Conservation (phyloP, 2,888 invertebrate genomes). For the Malthinus flaveolus region DNA sequence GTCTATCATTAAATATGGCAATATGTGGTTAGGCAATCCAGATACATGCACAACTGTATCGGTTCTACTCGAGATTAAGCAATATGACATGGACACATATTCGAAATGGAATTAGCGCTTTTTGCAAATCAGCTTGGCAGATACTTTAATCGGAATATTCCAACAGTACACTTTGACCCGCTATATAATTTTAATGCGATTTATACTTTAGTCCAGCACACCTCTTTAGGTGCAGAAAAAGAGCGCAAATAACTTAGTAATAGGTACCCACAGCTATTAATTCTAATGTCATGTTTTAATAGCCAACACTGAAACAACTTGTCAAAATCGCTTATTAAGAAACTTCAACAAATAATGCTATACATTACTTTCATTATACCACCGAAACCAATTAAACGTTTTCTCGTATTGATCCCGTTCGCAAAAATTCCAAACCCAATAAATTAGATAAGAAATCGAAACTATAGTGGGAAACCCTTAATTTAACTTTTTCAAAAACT, state of each 20-base stretch:
- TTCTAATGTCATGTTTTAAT: slow-evolving; percentile 16
- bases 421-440: no score
- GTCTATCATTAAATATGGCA: slow-evolving; percentile 58
- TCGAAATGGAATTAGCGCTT: slow-evolving; percentile 3
- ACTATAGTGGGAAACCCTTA: no score
- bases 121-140: slow-evolving; percentile 10
- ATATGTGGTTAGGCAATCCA: slow-evolving; percentile 52
- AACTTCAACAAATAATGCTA: slow-evolving; percentile 9
- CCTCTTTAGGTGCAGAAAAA: slow-evolving; percentile 6
- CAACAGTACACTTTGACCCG: slow-evolving; percentile 10
- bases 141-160: slow-evolving; percentile 9
- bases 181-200: slow-evolving; percentile 14
- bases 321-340: slow-evolving; percentile 14
- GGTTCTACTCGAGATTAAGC: slow-evolving; percentile 40
- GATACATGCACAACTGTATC: slow-evolving; percentile 50
- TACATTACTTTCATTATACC: not conserved
- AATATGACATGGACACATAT: slow-evolving; percentile 23
- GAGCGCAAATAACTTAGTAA: slow-evolving; percentile 11
- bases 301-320: slow-evolving; percentile 11
- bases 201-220: slow-evolving; percentile 11
- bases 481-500: no score
- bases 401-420: no score
- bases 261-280: slow-evolving; percentile 13
- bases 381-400: not conserved
- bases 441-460: no score